Conservation (phyloP, 1,140 invertebrate species). For the Trichonephila clavata region DNA sequence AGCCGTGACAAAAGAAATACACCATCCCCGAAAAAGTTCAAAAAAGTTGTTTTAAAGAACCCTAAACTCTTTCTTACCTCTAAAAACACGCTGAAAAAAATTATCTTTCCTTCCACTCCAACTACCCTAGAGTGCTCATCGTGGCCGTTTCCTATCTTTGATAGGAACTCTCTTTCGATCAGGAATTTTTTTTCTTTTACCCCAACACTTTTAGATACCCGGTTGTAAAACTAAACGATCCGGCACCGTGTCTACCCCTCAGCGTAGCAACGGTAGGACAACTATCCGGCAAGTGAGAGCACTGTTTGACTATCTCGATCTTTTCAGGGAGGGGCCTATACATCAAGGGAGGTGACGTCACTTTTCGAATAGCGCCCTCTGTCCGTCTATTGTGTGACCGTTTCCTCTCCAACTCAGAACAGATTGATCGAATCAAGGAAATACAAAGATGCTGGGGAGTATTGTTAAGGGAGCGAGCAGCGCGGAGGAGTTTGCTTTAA, state of each 20-base stretch:
- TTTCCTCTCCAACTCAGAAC: neutral
- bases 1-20: neutral
- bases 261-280: neutral
- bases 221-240: conserved; percentile 45
- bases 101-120: neutral
- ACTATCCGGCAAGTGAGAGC: conserved; percentile 59
- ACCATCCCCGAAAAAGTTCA: neutral
- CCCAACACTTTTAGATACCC: conserved; percentile 1
- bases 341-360: conserved; percentile 49
- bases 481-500: conserved; percentile 52
- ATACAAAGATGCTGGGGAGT: conserved; percentile 46
- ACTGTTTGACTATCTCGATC: conserved; percentile 64
- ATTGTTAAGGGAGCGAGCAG: neutral
- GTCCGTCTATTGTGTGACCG: conserved; percentile 25
- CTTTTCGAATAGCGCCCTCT: conserved; percentile 50
- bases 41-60: neutral
- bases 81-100: neutral
- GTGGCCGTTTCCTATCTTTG: neutral
- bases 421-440: conserved; percentile 67
- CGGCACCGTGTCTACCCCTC: neutral
- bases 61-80: neutral
- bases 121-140: neutral
- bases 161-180: neutral
- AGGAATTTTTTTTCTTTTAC: neutral
- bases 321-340: conserved; percentile 53